Conservation (phyloP, 2,888 invertebrate genomes). For the Meiosimyza decipiens region DNA sequence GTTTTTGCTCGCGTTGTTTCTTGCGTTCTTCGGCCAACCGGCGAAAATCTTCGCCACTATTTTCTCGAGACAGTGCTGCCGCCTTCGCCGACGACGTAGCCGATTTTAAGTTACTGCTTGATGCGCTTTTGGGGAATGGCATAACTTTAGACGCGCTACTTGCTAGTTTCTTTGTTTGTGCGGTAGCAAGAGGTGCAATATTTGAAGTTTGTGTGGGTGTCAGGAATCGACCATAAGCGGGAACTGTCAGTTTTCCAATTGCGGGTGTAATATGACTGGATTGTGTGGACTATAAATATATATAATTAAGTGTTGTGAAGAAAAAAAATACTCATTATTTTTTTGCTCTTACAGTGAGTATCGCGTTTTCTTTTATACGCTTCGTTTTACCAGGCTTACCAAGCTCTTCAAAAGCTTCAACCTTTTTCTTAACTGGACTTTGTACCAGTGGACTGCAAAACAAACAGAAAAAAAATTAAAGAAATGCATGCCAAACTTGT, state of each 20-base stretch:
- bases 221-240: conserved; percentile 58
- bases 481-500: neutral
- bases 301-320: neutral
- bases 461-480: conserved; percentile 42
- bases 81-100: conserved; percentile 48
- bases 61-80: conserved; percentile 59
- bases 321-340: neutral
- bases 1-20: conserved; percentile 64
- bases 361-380: conserved; percentile 57
- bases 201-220: conserved; percentile 61
- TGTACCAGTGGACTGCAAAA: conserved; percentile 71
- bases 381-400: conserved; percentile 50
- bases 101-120: conserved; percentile 49
- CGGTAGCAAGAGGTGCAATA: conserved; percentile 43
- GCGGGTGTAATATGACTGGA: conserved; percentile 54
- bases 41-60: conserved; percentile 63
- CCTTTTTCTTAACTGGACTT: conserved; percentile 72
- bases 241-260: conserved; percentile 53
- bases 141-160: conserved; percentile 60
- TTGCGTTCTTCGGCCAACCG: conserved; percentile 64
- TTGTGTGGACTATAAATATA: conserved; percentile 26
- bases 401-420: conserved; percentile 71
- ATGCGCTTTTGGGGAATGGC: conserved; percentile 49
- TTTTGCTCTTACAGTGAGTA: conserved; percentile 51
- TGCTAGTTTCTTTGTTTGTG: conserved; percentile 56